Base-by-base conservation (phyloP, 2,113 vertebrate genomes). In the Scophthalmus maximus region DNA sequence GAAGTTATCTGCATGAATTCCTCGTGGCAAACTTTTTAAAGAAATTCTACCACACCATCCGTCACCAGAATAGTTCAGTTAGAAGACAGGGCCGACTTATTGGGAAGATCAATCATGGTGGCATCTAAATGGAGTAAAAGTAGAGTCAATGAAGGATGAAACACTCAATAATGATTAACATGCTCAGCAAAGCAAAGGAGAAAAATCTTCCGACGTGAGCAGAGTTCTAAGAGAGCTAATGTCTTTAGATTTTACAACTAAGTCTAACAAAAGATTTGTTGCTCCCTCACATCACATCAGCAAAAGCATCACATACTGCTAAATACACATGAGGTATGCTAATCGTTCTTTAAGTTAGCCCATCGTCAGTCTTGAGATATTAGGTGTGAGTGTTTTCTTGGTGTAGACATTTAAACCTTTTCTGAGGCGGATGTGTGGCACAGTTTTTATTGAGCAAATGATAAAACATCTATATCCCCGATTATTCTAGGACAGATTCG, bases 51-150 rank as follows among this genome's bases (percentile, higher is more conserved):
- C 18, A 8, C 42, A 6, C 32, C 32, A 6, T 9, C 9, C 9
- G 9, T 9, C 32, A 34, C 32, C 5, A 9, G 32, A 34, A 9
- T 34, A 46, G 42, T 12, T 20, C 46, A 12, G 40, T 60, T 66
- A 65, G 75, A 71, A 78, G 42, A 51, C 40, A 30, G 44, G 4
- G 20, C 22, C 52, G 51, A 12, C 22, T 72, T 81, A 76, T 84
- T 76, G 50, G 14, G 61, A 42, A 47, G 46, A 83, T 76, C 62
- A 29, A 75, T 81, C 76, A 29, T 42, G 36, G 34, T 50, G 50
- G 49, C 51, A 60, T 73, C 50, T 44, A 27, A 68, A 34, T 47
- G 50, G 34, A 32, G 23, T 53, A n/a, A 46, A 36, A 55, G 20
- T 57, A 23, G 50, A 79, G 60, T 66, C 51, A 68, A 71, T 70